Conservation (phyloP, 2,888 invertebrate genomes). For the Eustalomyia histrio region DNA sequence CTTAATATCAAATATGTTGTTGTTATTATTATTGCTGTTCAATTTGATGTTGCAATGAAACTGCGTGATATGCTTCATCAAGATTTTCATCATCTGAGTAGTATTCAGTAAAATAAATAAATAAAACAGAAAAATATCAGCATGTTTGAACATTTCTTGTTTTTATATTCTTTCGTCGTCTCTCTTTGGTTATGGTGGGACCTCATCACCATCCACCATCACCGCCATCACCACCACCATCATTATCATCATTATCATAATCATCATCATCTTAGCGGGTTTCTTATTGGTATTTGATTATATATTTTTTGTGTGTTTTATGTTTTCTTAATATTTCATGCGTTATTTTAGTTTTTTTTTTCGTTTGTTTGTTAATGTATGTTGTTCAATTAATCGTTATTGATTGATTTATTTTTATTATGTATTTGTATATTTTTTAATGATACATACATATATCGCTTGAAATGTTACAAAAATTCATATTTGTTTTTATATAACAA, state of each 20-base stretch:
- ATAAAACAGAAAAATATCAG: conserved; percentile 38
- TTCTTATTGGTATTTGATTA: conserved; percentile 50
- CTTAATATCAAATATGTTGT: conserved; percentile 5
- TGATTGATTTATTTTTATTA: conserved; percentile 76
- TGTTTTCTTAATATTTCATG: conserved; percentile 23
- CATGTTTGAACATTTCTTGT: conserved; percentile 52
- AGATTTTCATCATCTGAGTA: conserved; percentile 60
- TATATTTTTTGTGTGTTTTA: conserved; percentile 25
- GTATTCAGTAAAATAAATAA: conserved; percentile 51
- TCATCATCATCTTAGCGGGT: conserved; percentile 42
- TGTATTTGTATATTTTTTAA: conserved; percentile 18
- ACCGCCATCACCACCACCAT: no score
- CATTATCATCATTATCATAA: conserved; percentile 27
- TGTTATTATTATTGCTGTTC: conserved; percentile 58
- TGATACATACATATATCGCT: neutral
- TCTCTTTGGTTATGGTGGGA: conserved; percentile 39
- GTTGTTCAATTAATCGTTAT: conserved; percentile 72
- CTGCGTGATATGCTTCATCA: conserved; percentile 63
- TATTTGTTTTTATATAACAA: conserved; percentile 10
- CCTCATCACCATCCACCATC: conserved; percentile 31
- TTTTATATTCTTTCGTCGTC: conserved; percentile 54
- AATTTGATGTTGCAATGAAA: conserved; percentile 67
- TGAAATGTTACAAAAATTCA: conserved; percentile 17
- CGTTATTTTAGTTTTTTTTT: no score
- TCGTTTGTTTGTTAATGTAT: conserved; percentile 46